Evolutionary conservation across 2,888 invertebrate genomes (phyloP), one percentile per base, ranked within the genome.

Genomic region (Noctua janthina): DNA sequence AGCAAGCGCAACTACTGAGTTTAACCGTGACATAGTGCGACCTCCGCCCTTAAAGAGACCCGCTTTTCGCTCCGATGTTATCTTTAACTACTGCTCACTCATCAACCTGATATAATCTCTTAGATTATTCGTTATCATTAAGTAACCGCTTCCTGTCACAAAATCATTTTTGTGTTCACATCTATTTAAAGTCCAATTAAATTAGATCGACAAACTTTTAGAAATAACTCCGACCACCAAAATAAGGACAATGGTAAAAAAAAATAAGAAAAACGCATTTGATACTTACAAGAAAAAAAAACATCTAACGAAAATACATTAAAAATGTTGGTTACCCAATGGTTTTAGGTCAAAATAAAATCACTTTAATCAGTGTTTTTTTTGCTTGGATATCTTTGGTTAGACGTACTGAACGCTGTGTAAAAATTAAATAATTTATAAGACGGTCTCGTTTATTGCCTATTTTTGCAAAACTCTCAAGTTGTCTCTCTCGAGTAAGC

Each of bases 41-140:
- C 82, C 84, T 56, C 46, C 23, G 35, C 43, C 66, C 69, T 74
- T 62, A 84, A 68, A 84, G 80, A 84, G 62, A 66, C 85, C 81
- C 23, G n/a, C 46, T 83, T 68, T 43, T 69, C 78, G 59, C 39
- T n/a, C n/a, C 49, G 73, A 79, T 82, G n/a, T 56, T 73, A 82
- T 83, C 80, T 62, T 59, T 39, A 56, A 66, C 29, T 68, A 66
- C 49, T 59, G 59, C 49, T 80, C 46, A 67, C 56, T 74, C 46
- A 79, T 79, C 59, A 66, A 54, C 49, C 64, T 23, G 62, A 84
- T 71, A 74, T 66, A 70, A 59, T 66, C 80, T 43, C 29, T 39
- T 49, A 51, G n/a, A 75, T 46, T 15, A 66, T 73, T 56, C 62
- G 35, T 73, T 62, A 71, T 71, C 29, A 49, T 70, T 23, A 66